Conservation (phyloP, 1,140 invertebrate genomes). For the Hyles euphorbiae region DNA sequence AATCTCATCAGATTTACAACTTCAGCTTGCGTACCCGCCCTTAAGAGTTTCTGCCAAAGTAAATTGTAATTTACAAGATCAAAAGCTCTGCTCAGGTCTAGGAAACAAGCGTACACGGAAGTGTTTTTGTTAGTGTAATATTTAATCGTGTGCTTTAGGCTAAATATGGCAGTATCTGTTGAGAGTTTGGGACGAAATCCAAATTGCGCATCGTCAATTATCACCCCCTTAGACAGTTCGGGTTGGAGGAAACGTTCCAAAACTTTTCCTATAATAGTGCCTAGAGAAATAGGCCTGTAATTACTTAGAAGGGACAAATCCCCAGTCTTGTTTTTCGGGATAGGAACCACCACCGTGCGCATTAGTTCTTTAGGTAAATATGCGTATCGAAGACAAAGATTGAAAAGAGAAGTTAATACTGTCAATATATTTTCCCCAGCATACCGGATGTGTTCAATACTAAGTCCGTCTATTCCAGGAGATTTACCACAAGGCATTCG, state of each 20-base stretch:
- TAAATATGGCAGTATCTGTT: not conserved
- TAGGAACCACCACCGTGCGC: slow-evolving; percentile 3
- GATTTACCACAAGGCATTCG: too few relatives aligned
- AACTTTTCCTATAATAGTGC: slow-evolving; percentile 1
- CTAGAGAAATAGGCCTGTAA: slow-evolving; percentile 3
- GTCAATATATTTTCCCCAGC: too few relatives aligned
- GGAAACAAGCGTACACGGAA: not conserved
- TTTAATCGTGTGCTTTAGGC: slow-evolving; percentile 4
- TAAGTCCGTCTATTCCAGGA: too few relatives aligned
- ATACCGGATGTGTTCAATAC: too few relatives aligned
- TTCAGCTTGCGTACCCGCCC: not conserved
- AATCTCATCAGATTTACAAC: not conserved
- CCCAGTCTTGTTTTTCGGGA: slow-evolving; percentile 1
- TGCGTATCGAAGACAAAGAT: not conserved
- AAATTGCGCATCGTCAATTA: slow-evolving; percentile 3
- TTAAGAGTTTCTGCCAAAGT: not conserved
- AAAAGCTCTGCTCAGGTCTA: too few relatives aligned
- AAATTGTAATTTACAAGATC: not conserved
- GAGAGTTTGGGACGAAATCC: slow-evolving; percentile 4
- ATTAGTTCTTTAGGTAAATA: not conserved
- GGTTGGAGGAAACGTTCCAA: slow-evolving; percentile 1
- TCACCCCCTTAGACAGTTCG: not conserved
- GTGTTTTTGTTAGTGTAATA: not conserved
- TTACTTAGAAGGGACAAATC: not conserved
- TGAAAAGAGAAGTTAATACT: not conserved